phyloP scores from a whole-genome alignment of 2,888 invertebrate species.

The Sympetrum striolatum region DNA sequence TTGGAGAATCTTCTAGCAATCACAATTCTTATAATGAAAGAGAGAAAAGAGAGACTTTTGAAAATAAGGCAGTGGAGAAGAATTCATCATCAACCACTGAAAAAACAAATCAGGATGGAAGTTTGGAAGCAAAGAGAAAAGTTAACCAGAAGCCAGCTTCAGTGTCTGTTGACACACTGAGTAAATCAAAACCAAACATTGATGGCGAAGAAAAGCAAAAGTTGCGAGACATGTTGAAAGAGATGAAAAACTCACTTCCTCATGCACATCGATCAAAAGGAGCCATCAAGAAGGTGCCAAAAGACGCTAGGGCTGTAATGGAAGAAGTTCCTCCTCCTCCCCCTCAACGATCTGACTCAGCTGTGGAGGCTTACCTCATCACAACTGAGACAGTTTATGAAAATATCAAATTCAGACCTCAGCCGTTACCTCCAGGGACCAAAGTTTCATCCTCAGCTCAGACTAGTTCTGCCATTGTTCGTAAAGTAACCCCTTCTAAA shows the following conservation, averaged over 20 bases:
- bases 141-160: neutral
- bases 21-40: neutral
- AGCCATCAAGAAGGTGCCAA: conserved; percentile 8
- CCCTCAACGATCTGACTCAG: neutral
- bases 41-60: neutral
- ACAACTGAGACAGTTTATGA: conserved; percentile 59
- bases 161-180: neutral
- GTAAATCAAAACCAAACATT: conserved; percentile 44
- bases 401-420: conserved; percentile 58
- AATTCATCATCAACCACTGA: neutral
- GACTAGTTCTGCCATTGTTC: conserved; percentile 62
- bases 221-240: conserved; percentile 75
- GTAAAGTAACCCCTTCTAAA: conserved; percentile 55
- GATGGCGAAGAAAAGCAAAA: conserved; percentile 52
- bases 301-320: neutral
- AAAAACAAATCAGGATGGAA: neutral
- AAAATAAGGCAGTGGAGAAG: conserved; percentile 22
- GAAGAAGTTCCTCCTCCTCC: neutral
- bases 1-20: neutral
- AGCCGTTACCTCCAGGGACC: conserved; percentile 46
- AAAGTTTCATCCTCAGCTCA: conserved; percentile 69
- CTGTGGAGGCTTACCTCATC: conserved; percentile 57
- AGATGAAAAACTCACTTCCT: conserved; percentile 80
- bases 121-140: conserved; percentile 45
- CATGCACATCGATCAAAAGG: conserved; percentile 31